A percentile compares a stretch with the other conserved stretches of the same genome.
These are phyloP conservation scores for Itoplectis maculator DNA, from an alignment of 2,888 invertebrate genomes.

Conservation along the genomic window DNA sequence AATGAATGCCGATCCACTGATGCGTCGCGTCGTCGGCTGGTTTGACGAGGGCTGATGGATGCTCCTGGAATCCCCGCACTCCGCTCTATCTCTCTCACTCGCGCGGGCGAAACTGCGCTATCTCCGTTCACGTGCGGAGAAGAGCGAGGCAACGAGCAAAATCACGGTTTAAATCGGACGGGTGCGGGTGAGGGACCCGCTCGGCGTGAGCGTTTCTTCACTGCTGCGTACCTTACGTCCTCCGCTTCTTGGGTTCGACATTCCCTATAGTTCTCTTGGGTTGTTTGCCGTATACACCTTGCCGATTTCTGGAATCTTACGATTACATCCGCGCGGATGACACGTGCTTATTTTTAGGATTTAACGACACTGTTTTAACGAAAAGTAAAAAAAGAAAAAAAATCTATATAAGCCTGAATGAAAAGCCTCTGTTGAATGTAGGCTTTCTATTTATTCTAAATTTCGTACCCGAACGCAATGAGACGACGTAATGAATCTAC, in stretches of 20 bases:
- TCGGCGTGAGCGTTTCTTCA: slow-evolving; percentile 61
- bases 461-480: too few species aligned
- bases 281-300: slow-evolving; percentile 4
- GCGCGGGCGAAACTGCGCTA: slow-evolving; percentile 49
- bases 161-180: slow-evolving; percentile 83
- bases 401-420: too few species aligned
- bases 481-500: background rate
- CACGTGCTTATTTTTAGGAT: background rate
- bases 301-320: slow-evolving; percentile 27
- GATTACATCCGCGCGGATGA: slow-evolving; percentile 7
- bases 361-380: background rate
- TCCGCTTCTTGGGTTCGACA: slow-evolving; percentile 59
- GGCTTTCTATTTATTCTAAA: too few species aligned
- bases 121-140: slow-evolving; percentile 64
- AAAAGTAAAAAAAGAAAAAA: too few species aligned
- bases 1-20: slow-evolving; percentile 83
- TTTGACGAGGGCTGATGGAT: slow-evolving; percentile 85
- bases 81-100: slow-evolving; percentile 70
- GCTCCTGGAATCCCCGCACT: slow-evolving; percentile 81
- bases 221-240: slow-evolving; percentile 35
- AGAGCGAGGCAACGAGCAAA: slow-evolving; percentile 80
- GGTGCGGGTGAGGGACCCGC: slow-evolving; percentile 69
- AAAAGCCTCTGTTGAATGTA: too few species aligned
- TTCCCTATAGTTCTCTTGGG: slow-evolving; percentile 55
- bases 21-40: slow-evolving; percentile 81